Conservation (phyloP, 2,888 invertebrate species). For the Troglohyphantes excavatus region DNA sequence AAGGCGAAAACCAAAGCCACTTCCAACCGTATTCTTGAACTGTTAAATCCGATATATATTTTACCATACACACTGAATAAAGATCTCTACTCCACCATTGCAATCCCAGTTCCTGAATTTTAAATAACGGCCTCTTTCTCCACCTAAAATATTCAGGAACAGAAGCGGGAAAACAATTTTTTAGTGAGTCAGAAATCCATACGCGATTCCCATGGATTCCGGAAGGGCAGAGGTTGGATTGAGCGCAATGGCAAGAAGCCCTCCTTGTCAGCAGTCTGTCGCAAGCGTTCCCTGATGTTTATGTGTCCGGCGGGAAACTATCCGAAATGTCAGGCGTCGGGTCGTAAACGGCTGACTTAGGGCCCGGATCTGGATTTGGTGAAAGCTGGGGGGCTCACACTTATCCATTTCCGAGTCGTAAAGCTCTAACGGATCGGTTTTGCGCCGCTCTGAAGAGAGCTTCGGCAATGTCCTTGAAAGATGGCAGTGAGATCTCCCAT, state of each 20-base stretch:
- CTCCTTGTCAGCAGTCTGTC: slow-evolving; percentile 20
- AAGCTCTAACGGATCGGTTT: slow-evolving; percentile 50
- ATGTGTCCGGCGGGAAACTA: slow-evolving; percentile 14
- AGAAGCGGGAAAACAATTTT: slow-evolving; percentile 4
- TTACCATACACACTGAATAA: background rate
- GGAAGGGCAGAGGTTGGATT: background rate
- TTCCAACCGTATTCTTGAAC: too few relatives aligned
- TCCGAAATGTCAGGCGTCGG: slow-evolving; percentile 39
- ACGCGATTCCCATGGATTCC: background rate
- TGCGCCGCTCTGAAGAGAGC: slow-evolving; percentile 16
- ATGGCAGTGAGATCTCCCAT: background rate
- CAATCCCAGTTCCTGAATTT: slow-evolving; percentile 50
- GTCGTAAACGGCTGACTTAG: slow-evolving; percentile 63
- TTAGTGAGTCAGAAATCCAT: slow-evolving; percentile 41
- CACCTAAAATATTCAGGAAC: slow-evolving; percentile 10
- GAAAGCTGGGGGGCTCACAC: slow-evolving; percentile 21
- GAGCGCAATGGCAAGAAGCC: background rate
- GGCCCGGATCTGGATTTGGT: slow-evolving; percentile 17
- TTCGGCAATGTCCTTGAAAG: background rate
- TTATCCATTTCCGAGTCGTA: slow-evolving; percentile 65
- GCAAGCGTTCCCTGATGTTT: background rate
- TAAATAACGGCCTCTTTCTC: slow-evolving; percentile 38
- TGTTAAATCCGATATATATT: slow-evolving; percentile 1
- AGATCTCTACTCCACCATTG: background rate
- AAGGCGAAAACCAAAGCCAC: too few relatives aligned